Evolutionary conservation across 1,140 invertebrate species (phyloP), one percentile per base, ranked within the genome.

Genomic region (Drosophila novamexicana): DNA sequence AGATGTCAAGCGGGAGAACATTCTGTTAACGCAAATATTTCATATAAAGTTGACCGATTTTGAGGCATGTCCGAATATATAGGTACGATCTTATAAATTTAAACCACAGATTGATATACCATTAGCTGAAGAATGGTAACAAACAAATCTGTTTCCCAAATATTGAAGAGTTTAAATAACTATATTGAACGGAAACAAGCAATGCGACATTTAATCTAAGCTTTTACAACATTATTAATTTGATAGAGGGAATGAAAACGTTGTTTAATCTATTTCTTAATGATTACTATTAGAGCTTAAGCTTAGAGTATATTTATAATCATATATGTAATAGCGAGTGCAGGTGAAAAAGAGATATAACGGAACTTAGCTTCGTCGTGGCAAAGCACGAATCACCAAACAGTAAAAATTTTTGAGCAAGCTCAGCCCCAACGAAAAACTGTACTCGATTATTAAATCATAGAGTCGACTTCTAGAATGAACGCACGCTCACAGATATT

Each of bases 31-130:
- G 90, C 86, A 93, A 9, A 93, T 0, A 29, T 29, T 29, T 49
- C 96, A 98, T 93, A 94, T 97, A 22, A 95, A 81, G 22, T 88
- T 98, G 12, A 97, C 96, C 54, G 98, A 98, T 93, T 99, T 98
- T 93, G 97, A 93, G 98, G 97, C 72, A 98, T 98, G 37, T 94
- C 96, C 42, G 96, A 96, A 92, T 98, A 98, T 93, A 98, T 98
- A 96, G 97, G 96, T 97, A 94, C 77, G 79, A 68, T 78, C 59
- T 83, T 40, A 12, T 40, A 42, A 66, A 78, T 16, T 37, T 14
- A 53, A 42, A 61, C 50, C 34, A 29, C 18, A 39, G 7, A 6
- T 16, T 18, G 2, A 16, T 14, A 45, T 29, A 32, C 16, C 9
- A 39, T 16, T n/a, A 39, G 36, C 14, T 56, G 6, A 10, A 7